Evolutionary conservation across 2,797 vertebrate species (phyloP).

Genomic region (Scarus forsteni): DNA sequence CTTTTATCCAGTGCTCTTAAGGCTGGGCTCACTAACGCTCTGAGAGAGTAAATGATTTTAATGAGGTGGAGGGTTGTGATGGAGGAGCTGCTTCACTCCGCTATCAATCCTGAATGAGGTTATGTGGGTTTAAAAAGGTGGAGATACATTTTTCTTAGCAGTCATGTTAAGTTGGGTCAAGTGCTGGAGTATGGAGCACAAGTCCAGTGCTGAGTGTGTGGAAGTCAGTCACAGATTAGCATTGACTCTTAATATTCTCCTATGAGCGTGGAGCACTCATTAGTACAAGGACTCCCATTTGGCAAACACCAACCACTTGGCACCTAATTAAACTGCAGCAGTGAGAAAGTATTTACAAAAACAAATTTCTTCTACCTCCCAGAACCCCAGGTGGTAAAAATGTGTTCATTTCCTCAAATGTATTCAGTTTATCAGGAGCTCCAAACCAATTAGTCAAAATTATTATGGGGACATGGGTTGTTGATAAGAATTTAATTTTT

Average conservation of each 20-base stretch:
- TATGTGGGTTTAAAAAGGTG: constrained; percentile 25
- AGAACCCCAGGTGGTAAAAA: constrained; percentile 21
- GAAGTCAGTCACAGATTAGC: constrained; percentile 30
- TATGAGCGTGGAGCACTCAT: constrained; percentile 10
- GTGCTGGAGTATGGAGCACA: constrained; percentile 7
- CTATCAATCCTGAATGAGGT: constrained; percentile 50
- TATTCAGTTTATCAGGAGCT: constrained; percentile 17
- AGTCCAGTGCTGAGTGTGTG: constrained; percentile 8
- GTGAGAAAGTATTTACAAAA: constrained; percentile 29
- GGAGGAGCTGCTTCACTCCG: constrained; percentile 47
- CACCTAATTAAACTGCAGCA: constrained; percentile 41
- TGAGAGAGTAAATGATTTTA: constrained; percentile 66
- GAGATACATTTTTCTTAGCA: constrained; percentile 22
- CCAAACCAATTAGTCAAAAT: constrained; percentile 21
- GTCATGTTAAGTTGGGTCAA: constrained; percentile 18
- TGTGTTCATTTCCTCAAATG: constrained; percentile 12
- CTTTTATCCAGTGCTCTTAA: constrained; percentile 57
- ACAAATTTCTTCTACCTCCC: constrained; percentile 13
- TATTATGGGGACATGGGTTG: constrained; percentile 1
- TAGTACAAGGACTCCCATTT: constrained; percentile 25
- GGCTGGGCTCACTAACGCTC: constrained; percentile 62
- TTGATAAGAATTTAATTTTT: not conserved
- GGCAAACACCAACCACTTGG: constrained; percentile 31
- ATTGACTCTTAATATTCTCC: constrained; percentile 13
- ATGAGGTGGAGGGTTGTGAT: constrained; percentile 64